These are phyloP conservation scores for Electrophaes corylata DNA, from an alignment of 2,888 invertebrate species.

Conservation along the genomic window DNA sequence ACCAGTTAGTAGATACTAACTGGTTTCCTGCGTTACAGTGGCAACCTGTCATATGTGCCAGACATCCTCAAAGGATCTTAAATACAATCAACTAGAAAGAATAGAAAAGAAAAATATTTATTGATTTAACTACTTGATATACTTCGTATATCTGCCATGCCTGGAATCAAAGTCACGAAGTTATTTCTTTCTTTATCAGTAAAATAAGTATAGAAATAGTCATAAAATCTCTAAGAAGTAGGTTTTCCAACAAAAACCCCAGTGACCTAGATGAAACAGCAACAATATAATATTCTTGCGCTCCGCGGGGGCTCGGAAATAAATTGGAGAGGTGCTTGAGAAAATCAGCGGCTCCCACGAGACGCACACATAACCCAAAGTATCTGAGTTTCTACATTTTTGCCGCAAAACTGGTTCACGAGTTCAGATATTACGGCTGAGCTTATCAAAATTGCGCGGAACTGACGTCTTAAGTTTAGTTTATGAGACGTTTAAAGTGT, in stretches of 20 bases:
- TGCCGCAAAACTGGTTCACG: slow-evolving; percentile 13
- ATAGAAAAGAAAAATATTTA: too few species aligned
- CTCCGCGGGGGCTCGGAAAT: slow-evolving; percentile 17
- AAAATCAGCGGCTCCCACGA: slow-evolving; percentile 25
- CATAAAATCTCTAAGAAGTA: not conserved
- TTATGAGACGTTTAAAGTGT: not conserved
- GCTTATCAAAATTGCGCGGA: slow-evolving; percentile 4
- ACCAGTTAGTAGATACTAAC: too few species aligned
- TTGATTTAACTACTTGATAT: too few species aligned
- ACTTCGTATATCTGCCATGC: too few species aligned
- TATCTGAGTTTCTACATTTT: slow-evolving; percentile 17
- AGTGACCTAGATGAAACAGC: slow-evolving; percentile 13
- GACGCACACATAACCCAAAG: slow-evolving; percentile 20
- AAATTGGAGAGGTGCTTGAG: slow-evolving; percentile 29
- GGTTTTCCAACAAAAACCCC: not conserved
- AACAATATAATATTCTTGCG: slow-evolving; percentile 16
- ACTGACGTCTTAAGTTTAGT: not conserved
- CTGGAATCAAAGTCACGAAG: too few species aligned
- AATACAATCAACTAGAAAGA: too few species aligned
- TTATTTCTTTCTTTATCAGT: too few species aligned
- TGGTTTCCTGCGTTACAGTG: too few species aligned
- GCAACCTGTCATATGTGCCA: too few species aligned
- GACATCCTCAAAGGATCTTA: too few species aligned
- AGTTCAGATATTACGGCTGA: not conserved
- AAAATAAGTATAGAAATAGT: not conserved